These are phyloP conservation scores for Ceriagrion tenellum DNA, from an alignment of 2,888 invertebrate species.

Conservation along the genomic window DNA sequence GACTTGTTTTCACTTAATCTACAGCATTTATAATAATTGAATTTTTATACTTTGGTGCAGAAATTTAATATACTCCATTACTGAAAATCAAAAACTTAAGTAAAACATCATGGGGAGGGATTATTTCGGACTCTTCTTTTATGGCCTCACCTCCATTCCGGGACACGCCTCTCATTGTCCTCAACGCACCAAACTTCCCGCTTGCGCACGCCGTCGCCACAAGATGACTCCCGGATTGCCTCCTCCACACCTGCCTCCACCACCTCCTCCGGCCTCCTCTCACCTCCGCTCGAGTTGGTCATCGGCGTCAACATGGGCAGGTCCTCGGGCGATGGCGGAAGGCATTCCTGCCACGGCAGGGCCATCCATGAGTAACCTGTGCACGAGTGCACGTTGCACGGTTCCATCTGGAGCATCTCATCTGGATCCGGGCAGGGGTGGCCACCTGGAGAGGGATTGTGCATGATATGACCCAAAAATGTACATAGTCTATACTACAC, in stretches of 20 bases:
- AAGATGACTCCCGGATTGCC: slow-evolving; percentile 70
- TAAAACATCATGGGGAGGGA: too few species aligned
- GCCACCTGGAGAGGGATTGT: slow-evolving; percentile 77
- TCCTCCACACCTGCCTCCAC: slow-evolving; percentile 64
- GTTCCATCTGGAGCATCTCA: slow-evolving; percentile 80
- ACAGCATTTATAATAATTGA: too few species aligned
- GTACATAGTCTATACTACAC: too few species aligned
- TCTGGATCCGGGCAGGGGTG: slow-evolving; percentile 81
- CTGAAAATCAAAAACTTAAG: too few species aligned
- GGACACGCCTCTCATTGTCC: slow-evolving; percentile 80
- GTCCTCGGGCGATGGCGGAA: slow-evolving; percentile 75
- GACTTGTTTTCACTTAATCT: too few species aligned
- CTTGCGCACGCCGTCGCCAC: slow-evolving; percentile 76
- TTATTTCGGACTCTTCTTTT: too few species aligned
- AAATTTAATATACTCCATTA: too few species aligned
- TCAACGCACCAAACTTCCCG: slow-evolving; percentile 82
- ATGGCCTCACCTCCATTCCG: slow-evolving; percentile 79
- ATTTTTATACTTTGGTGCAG: too few species aligned
- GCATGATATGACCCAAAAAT: too few species aligned
- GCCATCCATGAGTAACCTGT: slow-evolving; percentile 83
- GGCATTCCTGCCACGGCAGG: slow-evolving; percentile 80
- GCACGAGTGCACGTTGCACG: slow-evolving; percentile 82
- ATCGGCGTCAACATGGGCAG: neutral
- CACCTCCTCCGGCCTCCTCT: slow-evolving; percentile 49
- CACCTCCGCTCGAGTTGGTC: neutral